Conservation (phyloP, 1,140 invertebrate species). For the Drosophila bifasciata region DNA sequence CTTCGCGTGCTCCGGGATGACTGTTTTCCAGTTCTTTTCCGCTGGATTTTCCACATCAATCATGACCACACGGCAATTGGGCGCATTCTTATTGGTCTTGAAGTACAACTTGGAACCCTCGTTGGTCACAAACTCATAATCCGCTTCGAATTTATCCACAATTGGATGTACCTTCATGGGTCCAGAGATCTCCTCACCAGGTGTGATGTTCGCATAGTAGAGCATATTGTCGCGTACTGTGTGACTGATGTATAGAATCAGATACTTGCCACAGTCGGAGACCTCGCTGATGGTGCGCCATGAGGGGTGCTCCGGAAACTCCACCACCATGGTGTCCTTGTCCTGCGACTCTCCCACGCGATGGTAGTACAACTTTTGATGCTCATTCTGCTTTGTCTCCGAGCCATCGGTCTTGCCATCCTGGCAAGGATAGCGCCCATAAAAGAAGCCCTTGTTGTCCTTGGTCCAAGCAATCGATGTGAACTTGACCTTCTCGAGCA, state of each 20-base stretch:
- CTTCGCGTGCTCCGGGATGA: constrained; percentile 93
- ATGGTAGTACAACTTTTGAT: constrained; percentile 98
- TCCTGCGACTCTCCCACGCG: constrained; percentile 93
- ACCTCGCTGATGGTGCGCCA: constrained; percentile 91
- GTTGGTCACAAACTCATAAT: constrained; percentile 98
- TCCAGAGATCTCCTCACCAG: constrained; percentile 87
- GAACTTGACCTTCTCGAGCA: constrained; percentile 96
- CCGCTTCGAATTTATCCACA: constrained; percentile 95
- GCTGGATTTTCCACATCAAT: constrained; percentile 93
- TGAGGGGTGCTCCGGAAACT: constrained; percentile 95
- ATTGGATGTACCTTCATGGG: constrained; percentile 89
- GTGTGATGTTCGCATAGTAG: constrained; percentile 91
- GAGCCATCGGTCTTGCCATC: constrained; percentile 93
- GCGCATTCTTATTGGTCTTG: constrained; percentile 96
- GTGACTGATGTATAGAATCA: constrained; percentile 88
- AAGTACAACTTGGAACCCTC: constrained; percentile 93
- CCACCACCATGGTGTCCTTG: constrained; percentile 94
- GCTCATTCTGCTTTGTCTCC: constrained; percentile 92
- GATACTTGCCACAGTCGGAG: constrained; percentile 94
- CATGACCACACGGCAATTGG: constrained; percentile 94
- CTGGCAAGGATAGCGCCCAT: constrained; percentile 92
- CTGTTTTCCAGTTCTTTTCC: constrained; percentile 92
- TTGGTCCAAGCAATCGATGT: constrained; percentile 96
- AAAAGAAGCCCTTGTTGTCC: constrained; percentile 97
- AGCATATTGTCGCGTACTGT: constrained; percentile 91